Conservation (phyloP, 53 echinoderm and acorn worm genomes). For the Holothuria scabra region DNA sequence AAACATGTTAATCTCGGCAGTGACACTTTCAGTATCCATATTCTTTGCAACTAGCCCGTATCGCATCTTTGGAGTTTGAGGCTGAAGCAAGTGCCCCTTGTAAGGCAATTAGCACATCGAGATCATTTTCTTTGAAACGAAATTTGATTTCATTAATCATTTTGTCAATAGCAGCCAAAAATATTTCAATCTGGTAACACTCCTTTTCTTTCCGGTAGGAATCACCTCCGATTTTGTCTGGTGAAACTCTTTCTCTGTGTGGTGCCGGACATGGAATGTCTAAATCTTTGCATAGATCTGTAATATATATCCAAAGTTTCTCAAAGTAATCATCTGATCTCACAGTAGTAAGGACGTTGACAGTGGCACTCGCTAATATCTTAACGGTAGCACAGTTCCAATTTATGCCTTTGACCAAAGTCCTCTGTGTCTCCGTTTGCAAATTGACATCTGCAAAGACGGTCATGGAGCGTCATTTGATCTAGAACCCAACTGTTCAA, state of each 20-base stretch:
- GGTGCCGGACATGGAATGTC: constrained; percentile 28
- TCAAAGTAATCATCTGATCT: too few relatives aligned
- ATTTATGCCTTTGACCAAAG: too few relatives aligned
- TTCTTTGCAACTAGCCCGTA: constrained; percentile 9
- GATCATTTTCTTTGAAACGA: constrained; percentile 42
- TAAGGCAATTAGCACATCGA: constrained; percentile 18
- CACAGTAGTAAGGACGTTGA: too few relatives aligned
- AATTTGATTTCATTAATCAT: constrained; percentile 28
- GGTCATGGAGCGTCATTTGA: too few relatives aligned
- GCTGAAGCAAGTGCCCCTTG: constrained; percentile 25
- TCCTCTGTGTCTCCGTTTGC: too few relatives aligned
- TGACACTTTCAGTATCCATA: background rate
- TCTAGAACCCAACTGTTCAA: too few relatives aligned
- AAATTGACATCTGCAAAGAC: too few relatives aligned
- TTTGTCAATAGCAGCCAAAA: constrained; percentile 15
- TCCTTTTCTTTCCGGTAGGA: constrained; percentile 10
- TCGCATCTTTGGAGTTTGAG: constrained; percentile 3
- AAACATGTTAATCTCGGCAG: constrained; percentile 16
- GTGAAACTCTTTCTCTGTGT: background rate
- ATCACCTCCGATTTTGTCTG: constrained; percentile 17
- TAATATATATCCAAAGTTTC: too few relatives aligned
- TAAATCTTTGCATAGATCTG: constrained; percentile 32
- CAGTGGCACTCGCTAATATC: too few relatives aligned
- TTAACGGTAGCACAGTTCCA: too few relatives aligned
- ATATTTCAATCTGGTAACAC: constrained; percentile 9